Conservation (phyloP, 2,113 vertebrate species). For the Rhinoderma darwinii region DNA sequence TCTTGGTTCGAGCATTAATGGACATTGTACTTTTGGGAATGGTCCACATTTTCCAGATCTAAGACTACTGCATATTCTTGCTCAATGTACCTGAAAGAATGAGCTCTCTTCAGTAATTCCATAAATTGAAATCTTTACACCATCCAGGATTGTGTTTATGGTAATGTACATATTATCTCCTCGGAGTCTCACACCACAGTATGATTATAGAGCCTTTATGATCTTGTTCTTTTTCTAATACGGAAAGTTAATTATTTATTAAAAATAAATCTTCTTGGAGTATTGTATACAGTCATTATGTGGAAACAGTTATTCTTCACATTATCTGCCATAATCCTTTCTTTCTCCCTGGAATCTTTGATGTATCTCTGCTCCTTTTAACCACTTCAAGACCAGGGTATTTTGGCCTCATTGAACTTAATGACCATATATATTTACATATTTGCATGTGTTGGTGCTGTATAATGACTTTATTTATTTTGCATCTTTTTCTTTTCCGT, state of each 20-base stretch:
- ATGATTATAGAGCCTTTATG: slow-evolving; percentile 29
- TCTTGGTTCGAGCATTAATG: slow-evolving; percentile 50
- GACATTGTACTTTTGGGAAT: slow-evolving; percentile 57
- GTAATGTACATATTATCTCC: slow-evolving; percentile 57
- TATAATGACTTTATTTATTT: too few relatives aligned
- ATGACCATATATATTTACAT: neutral
- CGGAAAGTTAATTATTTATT: slow-evolving; percentile 52
- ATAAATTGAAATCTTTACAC: slow-evolving; percentile 58
- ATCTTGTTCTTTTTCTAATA: slow-evolving; percentile 29
- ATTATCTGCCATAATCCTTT: neutral
- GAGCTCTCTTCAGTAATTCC: slow-evolving; percentile 45
- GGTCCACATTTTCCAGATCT: slow-evolving; percentile 53
- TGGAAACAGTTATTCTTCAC: neutral
- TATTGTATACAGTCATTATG: slow-evolving; percentile 18
- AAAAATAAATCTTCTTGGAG: slow-evolving; percentile 21
- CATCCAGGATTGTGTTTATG: slow-evolving; percentile 57
- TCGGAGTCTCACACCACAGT: slow-evolving; percentile 29
- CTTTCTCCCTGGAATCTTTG: neutral
- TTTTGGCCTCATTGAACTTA: neutral
- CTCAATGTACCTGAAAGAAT: slow-evolving; percentile 57
- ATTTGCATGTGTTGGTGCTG: too few relatives aligned
- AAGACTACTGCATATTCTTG: slow-evolving; percentile 54
- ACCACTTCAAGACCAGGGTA: neutral
- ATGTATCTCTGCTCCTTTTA: neutral
- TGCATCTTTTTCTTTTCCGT: neutral